These are phyloP conservation scores for Carollia perspicillata DNA, from an alignment of 2,113 vertebrate genomes.

Conservation along the genomic window DNA sequence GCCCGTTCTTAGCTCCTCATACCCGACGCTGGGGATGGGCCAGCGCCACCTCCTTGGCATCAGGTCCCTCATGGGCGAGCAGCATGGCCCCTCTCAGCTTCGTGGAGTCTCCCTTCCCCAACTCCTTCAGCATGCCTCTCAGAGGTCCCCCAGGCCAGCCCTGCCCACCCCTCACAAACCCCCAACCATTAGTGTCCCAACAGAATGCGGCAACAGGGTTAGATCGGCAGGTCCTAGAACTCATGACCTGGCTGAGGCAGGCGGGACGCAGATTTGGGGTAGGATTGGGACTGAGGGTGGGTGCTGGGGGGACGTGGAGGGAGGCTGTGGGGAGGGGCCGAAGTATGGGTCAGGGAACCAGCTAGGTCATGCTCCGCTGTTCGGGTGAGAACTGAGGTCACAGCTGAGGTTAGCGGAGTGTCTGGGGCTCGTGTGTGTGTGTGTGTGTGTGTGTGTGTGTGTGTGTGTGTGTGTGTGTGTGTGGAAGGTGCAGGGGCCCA, in stretches of 20 bases:
- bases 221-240: neutral
- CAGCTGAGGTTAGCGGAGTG: neutral
- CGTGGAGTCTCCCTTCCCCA: neutral
- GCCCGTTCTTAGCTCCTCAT: neutral
- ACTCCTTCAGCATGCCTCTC: neutral
- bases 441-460: neutral
- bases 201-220: neutral
- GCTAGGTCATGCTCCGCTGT: neutral
- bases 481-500: neutral
- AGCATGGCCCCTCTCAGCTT: neutral
- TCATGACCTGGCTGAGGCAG: neutral
- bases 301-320: neutral
- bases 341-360: neutral
- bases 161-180: neutral
- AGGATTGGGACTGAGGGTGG: neutral
- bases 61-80: neutral
- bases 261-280: neutral
- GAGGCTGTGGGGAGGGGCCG: neutral
- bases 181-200: neutral
- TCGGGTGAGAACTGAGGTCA: neutral
- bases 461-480: neutral
- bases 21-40: rapidly evolving
- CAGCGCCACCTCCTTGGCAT: neutral
- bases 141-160: neutral
- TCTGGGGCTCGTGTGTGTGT: neutral